Percentiles rank a stretch among this genome's conserved stretches.
Evolutionary conservation across 1,140 invertebrate species (phyloP).

Genomic region (Penaeus japonicus): DNA sequence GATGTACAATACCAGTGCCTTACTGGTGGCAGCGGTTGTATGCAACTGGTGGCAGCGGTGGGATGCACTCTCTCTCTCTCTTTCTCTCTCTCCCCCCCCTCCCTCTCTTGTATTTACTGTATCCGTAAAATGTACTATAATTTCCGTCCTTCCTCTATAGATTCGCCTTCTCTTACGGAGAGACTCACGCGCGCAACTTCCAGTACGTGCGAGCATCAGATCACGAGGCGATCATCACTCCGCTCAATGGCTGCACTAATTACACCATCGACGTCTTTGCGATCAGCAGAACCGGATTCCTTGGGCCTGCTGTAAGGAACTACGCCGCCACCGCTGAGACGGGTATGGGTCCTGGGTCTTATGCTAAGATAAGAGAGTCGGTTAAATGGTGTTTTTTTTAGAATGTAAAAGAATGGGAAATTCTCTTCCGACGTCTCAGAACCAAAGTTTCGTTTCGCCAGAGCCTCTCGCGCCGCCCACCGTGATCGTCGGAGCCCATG

Average conservation of each 20-base stretch:
- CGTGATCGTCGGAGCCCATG: neutral
- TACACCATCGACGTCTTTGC: constrained; percentile 25
- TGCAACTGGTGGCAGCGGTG: no score
- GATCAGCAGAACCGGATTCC: neutral
- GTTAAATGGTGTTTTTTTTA: neutral
- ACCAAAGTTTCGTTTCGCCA: neutral
- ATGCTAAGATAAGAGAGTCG: neutral
- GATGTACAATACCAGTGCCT: no score
- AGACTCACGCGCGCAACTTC: neutral
- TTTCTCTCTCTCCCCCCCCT: no score
- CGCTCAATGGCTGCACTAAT: constrained; percentile 20
- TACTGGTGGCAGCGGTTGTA: no score
- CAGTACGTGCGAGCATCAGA: neutral
- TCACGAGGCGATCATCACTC: constrained; percentile 14
- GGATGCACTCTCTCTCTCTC: no score
- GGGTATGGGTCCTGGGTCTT: neutral
- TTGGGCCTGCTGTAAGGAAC: neutral
- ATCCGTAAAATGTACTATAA: neutral
- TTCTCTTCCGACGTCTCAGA: neutral
- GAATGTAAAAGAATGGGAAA: neutral
- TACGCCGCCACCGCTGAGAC: constrained; percentile 33
- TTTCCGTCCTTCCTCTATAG: neutral
- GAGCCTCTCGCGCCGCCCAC: neutral
- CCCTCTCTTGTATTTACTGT: no score
- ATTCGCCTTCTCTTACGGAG: constrained; percentile 10